Evolutionary conservation across 2,797 vertebrate genomes (phyloP).

Genomic region (Cirrhinus molitorella): DNA sequence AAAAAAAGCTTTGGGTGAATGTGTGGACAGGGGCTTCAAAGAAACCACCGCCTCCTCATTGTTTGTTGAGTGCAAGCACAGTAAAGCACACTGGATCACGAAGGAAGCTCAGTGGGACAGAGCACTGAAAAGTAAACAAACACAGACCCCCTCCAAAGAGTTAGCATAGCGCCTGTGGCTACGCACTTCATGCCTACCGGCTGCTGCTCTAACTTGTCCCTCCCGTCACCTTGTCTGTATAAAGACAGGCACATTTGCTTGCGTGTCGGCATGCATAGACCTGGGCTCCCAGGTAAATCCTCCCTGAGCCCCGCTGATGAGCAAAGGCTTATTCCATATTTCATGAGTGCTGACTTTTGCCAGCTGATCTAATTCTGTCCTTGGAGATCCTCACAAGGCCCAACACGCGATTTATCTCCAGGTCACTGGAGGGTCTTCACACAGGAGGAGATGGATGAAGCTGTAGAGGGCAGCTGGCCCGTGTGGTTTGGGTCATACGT

Average conservation of each 20-base stretch:
- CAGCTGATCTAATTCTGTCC: constrained; percentile 78
- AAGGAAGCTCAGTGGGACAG: constrained; percentile 61
- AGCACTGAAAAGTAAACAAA: constrained; percentile 72
- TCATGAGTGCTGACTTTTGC: constrained; percentile 77
- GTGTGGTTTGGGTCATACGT: constrained; percentile 47
- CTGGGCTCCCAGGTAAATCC: constrained; percentile 60
- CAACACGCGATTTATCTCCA: constrained; percentile 71
- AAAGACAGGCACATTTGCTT: constrained; percentile 43
- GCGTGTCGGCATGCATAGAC: constrained; percentile 45
- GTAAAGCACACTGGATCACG: constrained; percentile 61
- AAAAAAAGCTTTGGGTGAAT: constrained; percentile 38
- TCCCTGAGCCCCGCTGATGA: constrained; percentile 56
- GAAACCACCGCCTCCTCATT: constrained; percentile 53
- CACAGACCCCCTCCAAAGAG: constrained; percentile 61
- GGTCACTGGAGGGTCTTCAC: constrained; percentile 70
- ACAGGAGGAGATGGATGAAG: constrained; percentile 72
- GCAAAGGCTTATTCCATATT: constrained; percentile 70
- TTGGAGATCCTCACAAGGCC: constrained; percentile 72
- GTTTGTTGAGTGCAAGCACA: constrained; percentile 61
- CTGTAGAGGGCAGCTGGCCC: constrained; percentile 68
- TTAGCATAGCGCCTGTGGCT: constrained; percentile 62
- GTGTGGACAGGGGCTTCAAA: constrained; percentile 66
- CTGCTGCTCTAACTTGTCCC: constrained; percentile 17
- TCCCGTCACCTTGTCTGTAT: constrained; percentile 21
- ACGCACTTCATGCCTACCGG: constrained; percentile 59